A percentile compares a stretch with the other conserved stretches of the same genome.
These are phyloP conservation scores for Seriola rivoliana DNA, from an alignment of 2,113 vertebrate species.

Conservation along the genomic window DNA sequence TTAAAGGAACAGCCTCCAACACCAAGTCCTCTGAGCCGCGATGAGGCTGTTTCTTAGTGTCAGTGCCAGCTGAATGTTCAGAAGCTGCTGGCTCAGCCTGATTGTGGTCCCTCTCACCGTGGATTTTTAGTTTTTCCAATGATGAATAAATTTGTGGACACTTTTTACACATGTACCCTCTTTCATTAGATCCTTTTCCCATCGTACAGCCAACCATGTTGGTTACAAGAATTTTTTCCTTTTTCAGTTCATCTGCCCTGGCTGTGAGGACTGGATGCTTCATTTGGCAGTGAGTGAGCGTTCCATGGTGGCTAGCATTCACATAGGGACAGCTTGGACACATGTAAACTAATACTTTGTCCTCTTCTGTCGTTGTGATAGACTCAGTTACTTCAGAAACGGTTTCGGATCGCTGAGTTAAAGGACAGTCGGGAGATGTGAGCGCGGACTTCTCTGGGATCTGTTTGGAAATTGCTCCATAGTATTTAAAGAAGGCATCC, in stretches of 20 bases:
- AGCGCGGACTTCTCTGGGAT: conserved; percentile 78
- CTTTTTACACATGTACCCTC: conserved; percentile 89
- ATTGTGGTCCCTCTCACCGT: conserved; percentile 86
- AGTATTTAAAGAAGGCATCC: conserved; percentile 89
- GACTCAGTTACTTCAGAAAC: not conserved
- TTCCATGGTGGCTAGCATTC: conserved; percentile 88
- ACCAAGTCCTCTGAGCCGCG: conserved; percentile 63
- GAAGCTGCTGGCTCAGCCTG: conserved; percentile 77
- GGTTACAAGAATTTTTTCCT: conserved; percentile 82
- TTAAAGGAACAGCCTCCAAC: conserved; percentile 82
- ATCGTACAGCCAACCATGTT: conserved; percentile 76
- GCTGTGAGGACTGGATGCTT: conserved; percentile 87
- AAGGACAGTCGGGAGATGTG: conserved; percentile 74
- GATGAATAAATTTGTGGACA: conserved; percentile 88
- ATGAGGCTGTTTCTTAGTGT: conserved; percentile 75
- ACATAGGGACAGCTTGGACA: conserved; percentile 91
- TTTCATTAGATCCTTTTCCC: conserved; percentile 84
- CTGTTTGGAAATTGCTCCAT: conserved; percentile 80
- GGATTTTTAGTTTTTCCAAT: conserved; percentile 86
- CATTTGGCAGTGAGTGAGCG: conserved; percentile 94
- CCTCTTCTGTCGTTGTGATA: not conserved
- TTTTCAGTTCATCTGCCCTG: conserved; percentile 88
- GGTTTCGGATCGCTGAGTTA: not conserved
- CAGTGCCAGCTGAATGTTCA: conserved; percentile 72
- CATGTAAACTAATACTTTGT: conserved; percentile 84